A percentile compares a stretch with the other conserved stretches of the same genome.
These are phyloP conservation scores for Anneissia japonica DNA, from an alignment of 35 echinoderm and acorn worm genomes.

Conservation along the genomic window DNA sequence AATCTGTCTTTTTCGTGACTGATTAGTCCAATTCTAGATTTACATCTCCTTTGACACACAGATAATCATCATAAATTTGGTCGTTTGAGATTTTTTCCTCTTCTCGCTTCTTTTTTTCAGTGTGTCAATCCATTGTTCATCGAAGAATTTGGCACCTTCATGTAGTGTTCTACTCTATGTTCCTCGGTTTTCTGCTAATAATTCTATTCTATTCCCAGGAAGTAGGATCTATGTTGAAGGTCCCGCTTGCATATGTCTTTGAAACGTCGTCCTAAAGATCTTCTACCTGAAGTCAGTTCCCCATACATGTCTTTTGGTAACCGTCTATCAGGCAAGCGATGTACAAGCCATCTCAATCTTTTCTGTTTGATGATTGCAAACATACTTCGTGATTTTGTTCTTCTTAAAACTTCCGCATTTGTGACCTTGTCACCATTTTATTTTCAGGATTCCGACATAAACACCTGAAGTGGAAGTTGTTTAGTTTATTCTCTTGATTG, in stretches of 20 bases:
- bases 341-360: background rate
- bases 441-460: background rate
- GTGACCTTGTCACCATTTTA: background rate
- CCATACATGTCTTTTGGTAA: slow-evolving; percentile 33
- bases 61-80: background rate
- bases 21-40: background rate
- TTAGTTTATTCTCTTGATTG: background rate
- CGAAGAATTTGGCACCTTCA: background rate
- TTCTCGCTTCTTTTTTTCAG: no score
- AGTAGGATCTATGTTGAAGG: background rate
- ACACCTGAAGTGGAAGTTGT: background rate
- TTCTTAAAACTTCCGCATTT: background rate
- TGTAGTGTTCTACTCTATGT: background rate
- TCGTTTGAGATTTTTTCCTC: no score
- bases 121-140: background rate
- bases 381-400: background rate
- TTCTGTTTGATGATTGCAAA: background rate
- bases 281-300: background rate
- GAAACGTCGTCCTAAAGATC: slow-evolving; percentile 3
- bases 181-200: background rate
- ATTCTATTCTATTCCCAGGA: background rate
- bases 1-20: background rate
- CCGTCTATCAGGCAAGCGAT: background rate
- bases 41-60: background rate
- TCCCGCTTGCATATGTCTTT: slow-evolving; percentile 27